phyloP scores from a whole-genome alignment of 2,797 vertebrate species.

The Smutsia temminckii region DNA sequence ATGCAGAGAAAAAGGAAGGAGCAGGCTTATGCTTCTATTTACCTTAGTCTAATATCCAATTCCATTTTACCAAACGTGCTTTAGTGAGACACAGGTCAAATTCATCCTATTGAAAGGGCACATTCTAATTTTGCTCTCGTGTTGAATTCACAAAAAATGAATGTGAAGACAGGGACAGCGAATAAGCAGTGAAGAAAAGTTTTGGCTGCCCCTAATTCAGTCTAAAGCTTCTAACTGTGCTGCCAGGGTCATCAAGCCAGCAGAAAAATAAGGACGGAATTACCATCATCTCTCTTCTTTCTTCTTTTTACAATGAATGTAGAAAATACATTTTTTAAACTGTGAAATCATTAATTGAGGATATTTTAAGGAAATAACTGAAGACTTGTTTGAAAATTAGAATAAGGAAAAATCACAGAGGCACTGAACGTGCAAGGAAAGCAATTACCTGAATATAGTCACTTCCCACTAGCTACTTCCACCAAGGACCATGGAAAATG shows the following conservation, averaged over 20 bases:
- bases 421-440: background rate
- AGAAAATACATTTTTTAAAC: background rate
- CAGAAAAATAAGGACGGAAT: background rate
- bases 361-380: background rate
- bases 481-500: background rate
- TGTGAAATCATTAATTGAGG: background rate
- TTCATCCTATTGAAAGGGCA: background rate
- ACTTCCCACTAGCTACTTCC: background rate
- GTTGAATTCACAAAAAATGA: background rate
- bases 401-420: background rate
- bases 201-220: background rate
- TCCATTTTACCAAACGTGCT: background rate
- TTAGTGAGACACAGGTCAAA: background rate
- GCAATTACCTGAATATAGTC: background rate
- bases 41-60: background rate
- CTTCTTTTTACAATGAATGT: background rate
- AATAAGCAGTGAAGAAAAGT: background rate
- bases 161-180: background rate
- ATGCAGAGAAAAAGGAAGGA: background rate
- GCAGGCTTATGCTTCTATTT: background rate
- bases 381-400: background rate
- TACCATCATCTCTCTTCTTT: background rate
- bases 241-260: background rate
- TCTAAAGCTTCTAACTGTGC: background rate
- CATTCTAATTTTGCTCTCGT: background rate